Percentiles rank a stretch among this genome's conserved stretches.
Conservation (phyloP, 1,140 invertebrate species). For the Reticulitermes speratus region DNA sequence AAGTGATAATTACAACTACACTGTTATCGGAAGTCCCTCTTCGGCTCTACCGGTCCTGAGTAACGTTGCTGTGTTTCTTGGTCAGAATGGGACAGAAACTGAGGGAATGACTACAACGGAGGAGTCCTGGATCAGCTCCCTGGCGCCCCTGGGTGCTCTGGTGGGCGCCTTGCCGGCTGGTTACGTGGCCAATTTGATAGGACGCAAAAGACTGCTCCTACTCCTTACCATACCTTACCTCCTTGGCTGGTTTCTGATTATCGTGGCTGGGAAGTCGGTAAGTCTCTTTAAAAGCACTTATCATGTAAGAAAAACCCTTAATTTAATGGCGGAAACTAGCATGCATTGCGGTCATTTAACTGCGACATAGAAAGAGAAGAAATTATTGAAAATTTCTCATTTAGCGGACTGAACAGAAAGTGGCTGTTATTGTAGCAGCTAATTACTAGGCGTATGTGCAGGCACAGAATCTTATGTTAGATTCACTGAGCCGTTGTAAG, state of each 20-base stretch:
- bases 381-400: too few relatives aligned
- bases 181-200: constrained; percentile 47
- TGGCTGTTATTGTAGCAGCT: too few relatives aligned
- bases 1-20: neutral
- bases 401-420: too few relatives aligned
- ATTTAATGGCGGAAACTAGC: too few relatives aligned
- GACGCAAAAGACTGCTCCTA: constrained; percentile 47
- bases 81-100: too few relatives aligned
- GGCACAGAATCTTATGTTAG: too few relatives aligned
- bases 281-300: neutral
- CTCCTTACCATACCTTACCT: constrained; percentile 44
- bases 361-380: too few relatives aligned
- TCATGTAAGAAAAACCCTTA: neutral
- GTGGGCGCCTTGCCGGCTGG: constrained; percentile 49
- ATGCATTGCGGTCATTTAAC: neutral
- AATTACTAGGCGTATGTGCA: too few relatives aligned
- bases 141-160: constrained; percentile 51
- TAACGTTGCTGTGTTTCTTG: neutral
- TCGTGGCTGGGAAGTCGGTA: constrained; percentile 36
- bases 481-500: too few relatives aligned
- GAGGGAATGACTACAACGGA: neutral
- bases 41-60: neutral
- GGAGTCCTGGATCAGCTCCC: constrained; percentile 25
- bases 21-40: too few relatives aligned
- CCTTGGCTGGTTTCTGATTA: constrained; percentile 46